Evolutionary conservation across 2,797 vertebrate species (phyloP).

Genomic region (Lagodon rhomboides): DNA sequence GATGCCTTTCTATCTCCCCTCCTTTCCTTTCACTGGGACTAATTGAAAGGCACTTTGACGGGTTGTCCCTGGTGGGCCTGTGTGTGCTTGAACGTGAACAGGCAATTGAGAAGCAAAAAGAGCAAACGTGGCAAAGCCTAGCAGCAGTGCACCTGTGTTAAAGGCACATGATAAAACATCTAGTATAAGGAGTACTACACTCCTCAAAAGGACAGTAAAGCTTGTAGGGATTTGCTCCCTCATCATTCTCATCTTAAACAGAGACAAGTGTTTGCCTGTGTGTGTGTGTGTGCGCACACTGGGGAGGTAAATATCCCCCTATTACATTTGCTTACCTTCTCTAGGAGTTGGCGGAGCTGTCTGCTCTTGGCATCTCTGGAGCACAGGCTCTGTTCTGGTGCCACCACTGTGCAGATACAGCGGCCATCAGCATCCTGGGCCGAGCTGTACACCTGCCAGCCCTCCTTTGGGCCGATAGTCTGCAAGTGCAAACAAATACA

Average conservation of each 20-base stretch:
- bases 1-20: neutral
- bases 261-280: conserved; percentile 5
- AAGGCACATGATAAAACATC: conserved; percentile 24
- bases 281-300: conserved; percentile 36
- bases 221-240: neutral
- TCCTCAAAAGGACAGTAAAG: conserved; percentile 18
- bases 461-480: conserved; percentile 97
- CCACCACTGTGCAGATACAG: conserved; percentile 98
- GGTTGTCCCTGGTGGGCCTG: conserved; percentile 29
- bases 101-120: conserved; percentile 28
- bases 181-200: neutral
- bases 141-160: neutral
- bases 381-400: conserved; percentile 96
- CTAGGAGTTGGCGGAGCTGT: conserved; percentile 96
- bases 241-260: neutral
- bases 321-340: conserved; percentile 89
- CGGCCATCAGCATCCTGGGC: conserved; percentile 97
- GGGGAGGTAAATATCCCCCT: conserved; percentile 17
- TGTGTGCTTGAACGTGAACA: conserved; percentile 20
- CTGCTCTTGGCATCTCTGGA: conserved; percentile 97
- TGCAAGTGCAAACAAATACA: conserved; percentile 70
- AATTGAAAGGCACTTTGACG: conserved; percentile 49
- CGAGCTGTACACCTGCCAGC: conserved; percentile 99
- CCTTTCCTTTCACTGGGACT: conserved; percentile 16
- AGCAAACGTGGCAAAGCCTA: conserved; percentile 16